phyloP scores from a whole-genome alignment of 2,113 vertebrate genomes.

The Antigone vipio region DNA sequence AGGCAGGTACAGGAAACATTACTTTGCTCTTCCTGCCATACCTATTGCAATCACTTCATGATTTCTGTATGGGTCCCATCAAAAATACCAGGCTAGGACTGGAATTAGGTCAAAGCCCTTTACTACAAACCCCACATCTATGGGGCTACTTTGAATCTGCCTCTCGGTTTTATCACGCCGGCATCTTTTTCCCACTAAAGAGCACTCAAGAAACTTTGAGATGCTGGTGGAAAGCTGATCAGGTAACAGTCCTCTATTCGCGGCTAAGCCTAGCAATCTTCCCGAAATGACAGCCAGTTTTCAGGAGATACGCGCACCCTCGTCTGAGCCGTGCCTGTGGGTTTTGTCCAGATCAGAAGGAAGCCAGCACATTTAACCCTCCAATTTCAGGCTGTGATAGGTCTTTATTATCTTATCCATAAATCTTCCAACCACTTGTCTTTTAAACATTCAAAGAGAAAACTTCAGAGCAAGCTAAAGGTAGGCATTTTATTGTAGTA shows the following conservation, averaged over 20 bases:
- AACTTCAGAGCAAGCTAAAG: background rate
- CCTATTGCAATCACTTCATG: background rate
- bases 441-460: background rate
- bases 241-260: background rate
- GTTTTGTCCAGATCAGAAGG: background rate
- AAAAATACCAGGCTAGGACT: background rate
- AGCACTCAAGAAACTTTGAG: background rate
- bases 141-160: background rate
- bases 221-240: background rate
- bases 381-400: background rate
- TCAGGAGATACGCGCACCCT: background rate
- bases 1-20: background rate
- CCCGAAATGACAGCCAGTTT: background rate
- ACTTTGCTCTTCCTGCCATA: background rate
- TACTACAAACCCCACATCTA: background rate
- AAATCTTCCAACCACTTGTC: background rate
- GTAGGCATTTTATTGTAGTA: background rate
- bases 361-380: background rate
- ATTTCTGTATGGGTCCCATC: background rate
- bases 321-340: rapidly evolving
- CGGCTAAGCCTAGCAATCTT: background rate
- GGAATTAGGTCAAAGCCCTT: background rate
- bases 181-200: background rate
- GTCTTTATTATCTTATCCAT: background rate
- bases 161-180: background rate